Percentiles rank a stretch among this genome's conserved stretches.
Conservation (phyloP, 2,888 invertebrate species). For the Tipula confusa region DNA sequence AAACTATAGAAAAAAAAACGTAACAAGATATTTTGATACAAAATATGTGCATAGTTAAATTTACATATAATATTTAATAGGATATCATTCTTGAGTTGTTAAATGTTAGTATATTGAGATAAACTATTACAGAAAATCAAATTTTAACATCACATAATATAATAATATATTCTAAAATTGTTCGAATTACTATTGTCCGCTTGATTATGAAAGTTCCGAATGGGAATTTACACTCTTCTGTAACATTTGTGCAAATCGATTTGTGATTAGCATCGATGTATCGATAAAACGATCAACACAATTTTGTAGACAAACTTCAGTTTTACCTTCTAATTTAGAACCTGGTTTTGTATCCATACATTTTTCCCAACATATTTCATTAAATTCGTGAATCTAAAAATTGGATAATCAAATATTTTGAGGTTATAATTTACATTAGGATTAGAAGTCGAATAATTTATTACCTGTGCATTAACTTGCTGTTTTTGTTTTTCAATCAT, state of each 20-base stretch:
- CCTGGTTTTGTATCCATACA: constrained; percentile 83
- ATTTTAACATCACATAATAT: not conserved
- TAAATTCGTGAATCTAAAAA: constrained; percentile 83
- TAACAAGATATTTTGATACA: not conserved
- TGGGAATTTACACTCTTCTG: constrained; percentile 57
- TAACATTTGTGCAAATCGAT: constrained; percentile 81
- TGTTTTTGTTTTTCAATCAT: constrained; percentile 84
- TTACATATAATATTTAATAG: not conserved
- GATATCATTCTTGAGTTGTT: not conserved
- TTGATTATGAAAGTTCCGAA: not conserved
- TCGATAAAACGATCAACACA: constrained; percentile 95
- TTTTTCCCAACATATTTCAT: constrained; percentile 94
- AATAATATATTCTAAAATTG: not conserved
- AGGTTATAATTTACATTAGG: constrained; percentile 34
- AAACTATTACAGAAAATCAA: not conserved
- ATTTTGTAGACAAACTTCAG: constrained; percentile 85
- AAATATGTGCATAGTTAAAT: not conserved
- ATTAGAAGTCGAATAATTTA: too few species aligned
- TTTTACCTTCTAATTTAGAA: constrained; percentile 78
- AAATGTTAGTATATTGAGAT: not conserved
- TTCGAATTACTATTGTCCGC: not conserved
- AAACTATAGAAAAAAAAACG: not conserved
- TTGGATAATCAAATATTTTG: constrained; percentile 30
- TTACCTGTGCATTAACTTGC: constrained; percentile 83
- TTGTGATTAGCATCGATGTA: constrained; percentile 81